Evolutionary conservation across 2,113 vertebrate species (phyloP).

Genomic region (Caranx melampygus): DNA sequence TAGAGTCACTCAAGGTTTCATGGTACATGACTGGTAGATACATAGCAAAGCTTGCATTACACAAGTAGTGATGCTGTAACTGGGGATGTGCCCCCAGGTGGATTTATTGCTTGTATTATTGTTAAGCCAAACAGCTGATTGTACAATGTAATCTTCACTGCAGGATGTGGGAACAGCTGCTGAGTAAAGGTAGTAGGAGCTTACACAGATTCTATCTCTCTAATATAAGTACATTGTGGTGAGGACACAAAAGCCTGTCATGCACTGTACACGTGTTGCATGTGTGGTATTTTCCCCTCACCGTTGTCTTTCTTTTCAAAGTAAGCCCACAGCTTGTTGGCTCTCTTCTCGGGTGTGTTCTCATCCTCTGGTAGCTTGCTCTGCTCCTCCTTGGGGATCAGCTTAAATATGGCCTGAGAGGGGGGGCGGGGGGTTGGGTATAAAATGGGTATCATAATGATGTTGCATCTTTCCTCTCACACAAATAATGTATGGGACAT

Average conservation of each 20-base stretch:
- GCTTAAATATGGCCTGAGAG: slow-evolving; percentile 90
- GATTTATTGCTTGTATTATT: slow-evolving; percentile 52
- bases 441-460: slow-evolving; percentile 29
- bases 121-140: slow-evolving; percentile 61
- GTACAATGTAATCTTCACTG: slow-evolving; percentile 57
- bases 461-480: slow-evolving; percentile 24
- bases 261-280: background rate
- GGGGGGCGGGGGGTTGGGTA: slow-evolving; percentile 38
- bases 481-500: slow-evolving; percentile 23
- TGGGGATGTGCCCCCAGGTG: slow-evolving; percentile 52
- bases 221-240: background rate
- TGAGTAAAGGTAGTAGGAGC: slow-evolving; percentile 47
- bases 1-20: slow-evolving; percentile 36
- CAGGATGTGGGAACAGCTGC: slow-evolving; percentile 58
- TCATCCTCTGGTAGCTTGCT: slow-evolving; percentile 86
- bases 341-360: slow-evolving; percentile 90
- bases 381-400: slow-evolving; percentile 89
- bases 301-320: slow-evolving; percentile 90
- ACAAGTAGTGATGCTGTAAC: slow-evolving; percentile 36
- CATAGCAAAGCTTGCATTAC: slow-evolving; percentile 55
- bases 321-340: slow-evolving; percentile 89
- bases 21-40: background rate
- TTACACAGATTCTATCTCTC: slow-evolving; percentile 33
- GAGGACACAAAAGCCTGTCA: slow-evolving; percentile 7
- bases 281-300: slow-evolving; percentile 60